Base-by-base conservation (phyloP, 2,797 vertebrate genomes). In the Phoeniculus purpureus region DNA sequence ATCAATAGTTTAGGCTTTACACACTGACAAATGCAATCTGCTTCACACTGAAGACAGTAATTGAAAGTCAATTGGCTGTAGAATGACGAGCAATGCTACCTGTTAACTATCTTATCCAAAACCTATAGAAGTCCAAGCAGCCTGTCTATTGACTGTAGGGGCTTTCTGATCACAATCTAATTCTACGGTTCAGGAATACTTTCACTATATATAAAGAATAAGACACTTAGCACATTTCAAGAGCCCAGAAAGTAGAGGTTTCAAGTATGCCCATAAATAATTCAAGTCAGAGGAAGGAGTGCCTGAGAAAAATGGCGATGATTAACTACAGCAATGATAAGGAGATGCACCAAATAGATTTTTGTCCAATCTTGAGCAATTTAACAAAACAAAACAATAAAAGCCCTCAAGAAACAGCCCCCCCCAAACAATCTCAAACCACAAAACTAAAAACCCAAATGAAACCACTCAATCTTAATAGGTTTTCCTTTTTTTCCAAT, bases 11-110 rank as follows among this genome's bases (percentile, higher is more conserved):
- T 60, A 60, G 45, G 48, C 62, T 93, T 89, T 86, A 93, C 66
- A 77, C 34, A 56, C 31, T 91, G 73, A 91, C 62, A 92, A 94
- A 81, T 87, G 89, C 70, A 70, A 73, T 81, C 82, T 83, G 40
- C 70, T 75, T 89, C 84, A 85, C 50, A 75, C 83, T 94, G 87
- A 81, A 87, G 64, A 74, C 51, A 61, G 67, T 81, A 94, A 92
- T 70, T 86, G 80, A 67, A 93, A 94, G 61, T 83, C 80, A 92
- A 48, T 79, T 83, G 67, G 50, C 71, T 94, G 77, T 51, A 76
- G 43, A 51, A 73, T 32, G 27, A 58, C 13, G 26, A 64, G 50
- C 40, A 87, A 81, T 14, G 25, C 27, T 91, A 84, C 64, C 72
- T 86, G 50, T 64, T 76, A 62, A 73, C 2, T 54, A 45, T 70